Percentiles rank a stretch among this genome's conserved stretches.
phyloP scores from a whole-genome alignment of 1,140 invertebrate species.

The Cherax quadricarinatus region DNA sequence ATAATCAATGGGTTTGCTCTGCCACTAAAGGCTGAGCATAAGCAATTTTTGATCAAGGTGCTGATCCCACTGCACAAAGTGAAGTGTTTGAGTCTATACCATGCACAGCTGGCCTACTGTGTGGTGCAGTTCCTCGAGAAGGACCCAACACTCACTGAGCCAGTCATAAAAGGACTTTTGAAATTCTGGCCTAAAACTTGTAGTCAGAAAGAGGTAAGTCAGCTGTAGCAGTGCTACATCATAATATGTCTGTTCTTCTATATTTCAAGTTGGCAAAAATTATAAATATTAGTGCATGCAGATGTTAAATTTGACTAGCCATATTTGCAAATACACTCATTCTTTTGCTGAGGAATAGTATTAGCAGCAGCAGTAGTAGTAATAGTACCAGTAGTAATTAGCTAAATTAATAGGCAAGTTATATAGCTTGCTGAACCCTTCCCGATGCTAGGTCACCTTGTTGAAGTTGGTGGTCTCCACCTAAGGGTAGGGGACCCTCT shows the following conservation, averaged over 20 bases:
- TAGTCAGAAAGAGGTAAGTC: constrained; percentile 93
- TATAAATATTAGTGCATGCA: too few species aligned
- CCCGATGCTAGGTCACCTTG: too few species aligned
- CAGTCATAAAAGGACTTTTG: constrained; percentile 95
- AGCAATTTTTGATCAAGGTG: constrained; percentile 98
- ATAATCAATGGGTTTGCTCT: constrained; percentile 99
- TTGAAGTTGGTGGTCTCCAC: too few species aligned
- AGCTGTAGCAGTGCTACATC: not conserved
- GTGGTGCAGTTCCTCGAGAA: constrained; percentile 99
- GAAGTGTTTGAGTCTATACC: constrained; percentile 95
- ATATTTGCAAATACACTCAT: too few species aligned
- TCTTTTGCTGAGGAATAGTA: too few species aligned
- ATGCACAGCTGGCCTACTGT: constrained; percentile 96
- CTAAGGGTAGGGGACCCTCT: too few species aligned
- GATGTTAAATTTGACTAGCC: too few species aligned
- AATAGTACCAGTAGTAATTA: too few species aligned
- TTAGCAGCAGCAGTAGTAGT: too few species aligned
- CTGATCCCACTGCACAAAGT: constrained; percentile 98
- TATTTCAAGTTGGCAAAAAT: too few species aligned
- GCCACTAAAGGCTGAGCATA: constrained; percentile 97
- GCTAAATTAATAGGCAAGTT: too few species aligned
- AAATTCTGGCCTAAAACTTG: constrained; percentile 99
- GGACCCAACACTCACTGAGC: constrained; percentile 96
- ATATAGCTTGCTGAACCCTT: too few species aligned
- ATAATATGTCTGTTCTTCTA: not conserved